Evolutionary conservation across 1,140 invertebrate genomes (phyloP), one percentile per base, ranked within the genome.

Genomic region (Mycetomoellerius zeteki): DNA sequence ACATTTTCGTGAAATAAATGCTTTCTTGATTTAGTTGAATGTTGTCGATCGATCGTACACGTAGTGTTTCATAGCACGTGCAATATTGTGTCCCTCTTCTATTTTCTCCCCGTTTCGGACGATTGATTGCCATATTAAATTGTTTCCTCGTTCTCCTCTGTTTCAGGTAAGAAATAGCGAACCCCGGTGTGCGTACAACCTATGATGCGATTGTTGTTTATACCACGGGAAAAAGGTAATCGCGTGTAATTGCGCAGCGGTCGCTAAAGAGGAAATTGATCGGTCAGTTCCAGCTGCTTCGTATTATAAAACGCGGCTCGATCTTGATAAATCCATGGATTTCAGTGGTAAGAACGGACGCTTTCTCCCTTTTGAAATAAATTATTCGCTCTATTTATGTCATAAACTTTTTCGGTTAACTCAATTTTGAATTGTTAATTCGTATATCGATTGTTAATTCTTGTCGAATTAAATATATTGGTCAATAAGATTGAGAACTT

Each of bases 211-310:
- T 78, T 64, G 60, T 87, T 85, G 84, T 89, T 90, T 90, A 87
- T 85, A 52, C 84, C 72, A 80, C 80, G 76, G 71, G 50, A 64
- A 85, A 69, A 88, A 91, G 90, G 90, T 91, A 91, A 91, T 91
- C 80, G 65, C 65, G 85, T 65, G 73, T 90, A 91, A 91, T 91
- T 87, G 81, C 77, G 24, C 67, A 50, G 72, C 30, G 85, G 19
- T 67, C 43, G 67, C 65, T 75, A 37, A 89, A 82, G 60, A 77
- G 81, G 72, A 87, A 89, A 91, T 87, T 86, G 88, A 77, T 47
- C 67, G 54, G 76, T 69, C 73, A 47, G 56, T 87, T 87, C 54
- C 78, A 87, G 85, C 85, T 87, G 89, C 52, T 27, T 78, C 76
- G 71, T 24, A 58, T 88, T 85, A 52, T 12, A 54, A 76, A 58